A percentile compares a stretch with the other conserved stretches of the same genome.
These are phyloP conservation scores for Petroica traversi DNA, from an alignment of 2,113 vertebrate genomes.

Conservation along the genomic window DNA sequence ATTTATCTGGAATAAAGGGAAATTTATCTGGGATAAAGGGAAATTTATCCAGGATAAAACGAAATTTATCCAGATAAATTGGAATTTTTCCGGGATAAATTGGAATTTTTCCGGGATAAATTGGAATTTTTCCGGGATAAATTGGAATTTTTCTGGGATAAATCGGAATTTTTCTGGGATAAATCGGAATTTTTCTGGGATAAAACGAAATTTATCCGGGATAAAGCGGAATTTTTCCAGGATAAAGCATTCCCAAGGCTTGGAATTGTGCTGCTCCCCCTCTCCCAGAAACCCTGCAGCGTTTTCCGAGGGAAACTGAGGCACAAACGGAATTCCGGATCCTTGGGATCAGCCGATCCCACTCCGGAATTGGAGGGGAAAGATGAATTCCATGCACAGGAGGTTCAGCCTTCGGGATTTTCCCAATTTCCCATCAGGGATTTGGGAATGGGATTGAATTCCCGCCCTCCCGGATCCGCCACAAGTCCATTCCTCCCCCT, in stretches of 20 bases:
- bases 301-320: not conserved
- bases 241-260: not conserved
- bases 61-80: no score
- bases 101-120: no score
- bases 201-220: no score
- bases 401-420: no score
- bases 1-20: no score
- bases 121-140: no score
- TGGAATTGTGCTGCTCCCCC: not conserved
- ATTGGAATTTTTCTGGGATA: no score
- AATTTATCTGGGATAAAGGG: no score
- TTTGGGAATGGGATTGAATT: not conserved
- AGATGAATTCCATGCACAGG: rapidly evolving
- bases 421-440: rapidly evolving
- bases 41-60: no score
- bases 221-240: not conserved
- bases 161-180: no score
- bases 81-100: no score
- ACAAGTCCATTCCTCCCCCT: rapidly evolving
- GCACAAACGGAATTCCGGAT: not conserved
- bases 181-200: no score
- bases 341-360: not conserved
- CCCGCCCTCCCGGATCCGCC: rapidly evolving
- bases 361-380: not conserved
- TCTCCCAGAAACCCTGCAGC: not conserved